These are phyloP conservation scores for Drosophila pruinosa DNA, from an alignment of 1,140 invertebrate species.

Conservation along the genomic window DNA sequence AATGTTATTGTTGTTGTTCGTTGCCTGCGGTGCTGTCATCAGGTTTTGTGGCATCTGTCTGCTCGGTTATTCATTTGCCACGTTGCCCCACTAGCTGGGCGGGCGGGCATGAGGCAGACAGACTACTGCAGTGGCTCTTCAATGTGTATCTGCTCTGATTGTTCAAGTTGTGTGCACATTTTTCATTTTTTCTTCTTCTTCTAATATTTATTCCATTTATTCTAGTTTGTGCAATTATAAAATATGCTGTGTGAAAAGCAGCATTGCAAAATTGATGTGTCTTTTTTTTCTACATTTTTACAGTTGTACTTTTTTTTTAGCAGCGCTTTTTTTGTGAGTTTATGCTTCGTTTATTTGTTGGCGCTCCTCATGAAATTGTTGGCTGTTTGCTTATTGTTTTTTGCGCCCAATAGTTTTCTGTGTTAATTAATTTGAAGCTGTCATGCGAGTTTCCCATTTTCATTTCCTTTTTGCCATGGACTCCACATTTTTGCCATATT, in stretches of 20 bases:
- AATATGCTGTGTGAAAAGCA: conserved; percentile 50
- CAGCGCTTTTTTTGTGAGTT: conserved; percentile 24
- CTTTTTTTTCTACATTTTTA: no score
- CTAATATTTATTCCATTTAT: conserved; percentile 57
- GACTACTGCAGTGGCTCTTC: conserved; percentile 6
- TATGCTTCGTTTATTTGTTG: conserved; percentile 62
- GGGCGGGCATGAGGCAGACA: background rate
- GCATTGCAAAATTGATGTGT: conserved; percentile 54
- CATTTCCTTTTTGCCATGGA: conserved; percentile 55
- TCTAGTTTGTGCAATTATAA: conserved; percentile 58
- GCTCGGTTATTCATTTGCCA: conserved; percentile 32
- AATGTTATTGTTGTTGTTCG: conserved; percentile 4
- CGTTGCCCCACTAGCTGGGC: background rate
- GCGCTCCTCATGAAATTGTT: conserved; percentile 40
- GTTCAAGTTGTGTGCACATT: conserved; percentile 38
- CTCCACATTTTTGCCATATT: conserved; percentile 24
- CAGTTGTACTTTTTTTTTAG: no score
- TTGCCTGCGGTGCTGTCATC: conserved; percentile 50
- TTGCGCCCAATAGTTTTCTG: conserved; percentile 72
- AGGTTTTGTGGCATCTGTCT: conserved; percentile 42
- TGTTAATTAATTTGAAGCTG: conserved; percentile 77
- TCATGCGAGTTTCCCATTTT: conserved; percentile 61
- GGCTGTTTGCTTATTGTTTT: conserved; percentile 37
- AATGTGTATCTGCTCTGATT: conserved; percentile 62
- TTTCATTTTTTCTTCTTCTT: conserved; percentile 13